These are phyloP conservation scores for Anolis apletophallus DNA, from an alignment of 2,797 vertebrate genomes.

Conservation along the genomic window DNA sequence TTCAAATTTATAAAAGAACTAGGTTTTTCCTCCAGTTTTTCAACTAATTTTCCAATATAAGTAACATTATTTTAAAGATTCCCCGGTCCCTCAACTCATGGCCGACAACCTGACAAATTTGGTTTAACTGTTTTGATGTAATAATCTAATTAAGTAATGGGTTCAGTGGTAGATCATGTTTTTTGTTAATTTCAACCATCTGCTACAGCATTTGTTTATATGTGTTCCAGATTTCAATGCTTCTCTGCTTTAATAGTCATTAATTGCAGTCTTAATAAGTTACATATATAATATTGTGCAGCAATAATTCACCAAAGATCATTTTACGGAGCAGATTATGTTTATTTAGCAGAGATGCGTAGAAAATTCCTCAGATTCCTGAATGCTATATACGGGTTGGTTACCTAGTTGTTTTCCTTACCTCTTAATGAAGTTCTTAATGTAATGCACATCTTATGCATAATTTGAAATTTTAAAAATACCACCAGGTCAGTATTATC, in stretches of 20 bases:
- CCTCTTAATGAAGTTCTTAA: slow-evolving; percentile 93
- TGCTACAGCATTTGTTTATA: slow-evolving; percentile 85
- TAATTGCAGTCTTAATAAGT: slow-evolving; percentile 97
- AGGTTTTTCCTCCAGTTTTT: neutral
- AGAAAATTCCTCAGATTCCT: slow-evolving; percentile 91
- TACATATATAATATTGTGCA: slow-evolving; percentile 89
- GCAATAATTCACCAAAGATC: slow-evolving; percentile 86
- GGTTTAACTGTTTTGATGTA: slow-evolving; percentile 74
- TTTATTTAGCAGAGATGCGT: slow-evolving; percentile 87
- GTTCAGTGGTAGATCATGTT: slow-evolving; percentile 80
- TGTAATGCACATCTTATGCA: slow-evolving; percentile 92
- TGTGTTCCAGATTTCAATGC: slow-evolving; percentile 85
- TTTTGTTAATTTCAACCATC: slow-evolving; percentile 90
- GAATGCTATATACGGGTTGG: slow-evolving; percentile 81
- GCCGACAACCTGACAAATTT: slow-evolving; percentile 63
- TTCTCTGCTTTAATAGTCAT: slow-evolving; percentile 89
- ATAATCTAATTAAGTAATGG: slow-evolving; percentile 78
- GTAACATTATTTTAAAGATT: neutral
- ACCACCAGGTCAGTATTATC: slow-evolving; percentile 88
- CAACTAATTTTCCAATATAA: neutral
- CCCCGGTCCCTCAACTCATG: slow-evolving; percentile 32
- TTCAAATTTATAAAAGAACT: no score
- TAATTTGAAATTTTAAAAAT: slow-evolving; percentile 93
- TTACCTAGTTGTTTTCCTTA: slow-evolving; percentile 84
- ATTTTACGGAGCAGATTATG: slow-evolving; percentile 94